Base-by-base conservation (phyloP, 2,888 invertebrate species). In the Siphlonurus alternatus region DNA sequence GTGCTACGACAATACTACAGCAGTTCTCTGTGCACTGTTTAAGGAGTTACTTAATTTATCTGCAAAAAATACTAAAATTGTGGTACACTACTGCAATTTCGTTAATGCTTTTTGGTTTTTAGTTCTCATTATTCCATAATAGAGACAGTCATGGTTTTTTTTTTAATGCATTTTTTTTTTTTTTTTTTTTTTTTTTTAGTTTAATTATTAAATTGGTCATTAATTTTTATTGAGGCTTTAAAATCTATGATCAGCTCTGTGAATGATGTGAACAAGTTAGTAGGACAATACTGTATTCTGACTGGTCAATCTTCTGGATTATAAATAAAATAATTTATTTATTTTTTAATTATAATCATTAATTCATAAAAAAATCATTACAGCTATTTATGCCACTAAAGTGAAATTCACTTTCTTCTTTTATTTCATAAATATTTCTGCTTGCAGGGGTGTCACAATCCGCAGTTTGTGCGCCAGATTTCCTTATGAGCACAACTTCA, bases 401-500 rank as follows among this genome's bases (percentile, higher is more conserved):
- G 2, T 62, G 18, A 1, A 7, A 62, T 1, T 10, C 18, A 5
- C 22, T 10, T 5, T 5, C 19, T 19, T 2, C 7, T 61, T 65
- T 25, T n/a, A 51, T 63, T 51, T 53, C 15, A 51, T 25, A 15
- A 22, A 23, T 62, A 54, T 64, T 64, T 61, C 63, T 65, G 67
- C 67, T 68, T 69, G 53, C 68, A 81, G 81, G 80, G 78, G 79
- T 19, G 77, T 87, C 1, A 81, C 78, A 63, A 79, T 88, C 23
- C 82, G 82, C 60, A 79, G 83, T 1, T 79, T 86, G 51, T 84
- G 87, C 72, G 84, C 80, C 69, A 81, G 84, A 68, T 94, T 93
- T 72, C 94, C 94, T 0, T 88, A 93, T 76, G 86, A 89, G 71
- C 93, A 93, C 72, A 83, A 88, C 63, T 94, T 90, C 73, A 89